Evolutionary conservation across 2,888 invertebrate genomes (phyloP).

Genomic region (Zonitis immaculata): DNA sequence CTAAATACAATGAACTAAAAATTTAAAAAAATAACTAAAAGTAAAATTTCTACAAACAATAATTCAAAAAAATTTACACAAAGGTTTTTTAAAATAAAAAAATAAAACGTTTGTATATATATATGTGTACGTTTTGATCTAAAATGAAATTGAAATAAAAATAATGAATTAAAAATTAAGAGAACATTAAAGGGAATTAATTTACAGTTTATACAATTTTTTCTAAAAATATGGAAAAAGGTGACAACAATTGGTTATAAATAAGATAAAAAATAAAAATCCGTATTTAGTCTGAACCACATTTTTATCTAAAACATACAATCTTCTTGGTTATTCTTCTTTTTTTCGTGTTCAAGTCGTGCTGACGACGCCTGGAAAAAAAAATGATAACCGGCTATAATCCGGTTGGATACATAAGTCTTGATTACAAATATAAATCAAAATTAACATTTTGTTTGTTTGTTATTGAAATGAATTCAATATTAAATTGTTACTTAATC

Average conservation of each 20-base stretch:
- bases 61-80: background rate
- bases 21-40: constrained; percentile 1
- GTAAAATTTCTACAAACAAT: constrained; percentile 1
- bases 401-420: constrained; percentile 10
- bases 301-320: constrained; percentile 38
- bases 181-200: background rate
- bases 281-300: constrained; percentile 32
- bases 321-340: constrained; percentile 36
- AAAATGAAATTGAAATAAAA: background rate
- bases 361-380: constrained; percentile 11
- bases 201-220: background rate
- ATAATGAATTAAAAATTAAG: background rate
- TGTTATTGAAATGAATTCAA: background rate
- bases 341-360: constrained; percentile 21
- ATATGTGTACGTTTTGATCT: background rate
- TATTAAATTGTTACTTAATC: background rate
- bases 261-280: constrained; percentile 29
- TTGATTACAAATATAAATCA: constrained; percentile 5
- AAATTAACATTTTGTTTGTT: background rate
- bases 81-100: background rate
- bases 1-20: constrained; percentile 1
- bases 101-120: too few relatives aligned
- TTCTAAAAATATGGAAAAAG: background rate
- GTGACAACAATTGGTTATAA: constrained; percentile 1
- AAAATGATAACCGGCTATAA: constrained; percentile 3